Conservation (phyloP, 2,113 vertebrate species). For the Sander lucioperca region DNA sequence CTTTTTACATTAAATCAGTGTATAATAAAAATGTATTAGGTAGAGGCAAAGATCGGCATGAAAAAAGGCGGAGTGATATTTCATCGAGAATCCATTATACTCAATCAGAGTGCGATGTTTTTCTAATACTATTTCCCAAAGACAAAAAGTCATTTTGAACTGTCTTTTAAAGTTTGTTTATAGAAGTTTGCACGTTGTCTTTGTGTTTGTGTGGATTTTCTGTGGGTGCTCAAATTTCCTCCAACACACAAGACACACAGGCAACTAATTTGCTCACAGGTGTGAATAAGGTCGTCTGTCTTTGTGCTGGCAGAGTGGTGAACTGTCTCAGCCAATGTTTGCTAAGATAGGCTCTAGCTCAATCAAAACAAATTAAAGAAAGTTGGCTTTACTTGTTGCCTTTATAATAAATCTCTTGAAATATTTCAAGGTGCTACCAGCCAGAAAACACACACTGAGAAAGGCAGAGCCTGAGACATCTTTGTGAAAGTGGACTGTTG, state of each 20-base stretch:
- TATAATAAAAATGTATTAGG: neutral
- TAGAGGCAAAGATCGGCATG: neutral
- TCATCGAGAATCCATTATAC: neutral
- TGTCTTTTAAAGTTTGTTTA: neutral
- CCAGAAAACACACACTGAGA: neutral
- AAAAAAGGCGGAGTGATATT: neutral
- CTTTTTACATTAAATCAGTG: neutral
- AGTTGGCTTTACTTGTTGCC: constrained; percentile 43
- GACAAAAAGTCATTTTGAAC: neutral
- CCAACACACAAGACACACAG: neutral
- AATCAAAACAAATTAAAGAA: constrained; percentile 32
- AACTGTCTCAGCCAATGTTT: constrained; percentile 6
- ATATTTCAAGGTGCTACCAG: constrained; percentile 5
- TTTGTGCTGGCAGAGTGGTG: constrained; percentile 27
- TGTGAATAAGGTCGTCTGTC: constrained; percentile 29
- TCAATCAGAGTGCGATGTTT: neutral
- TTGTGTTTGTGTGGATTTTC: neutral
- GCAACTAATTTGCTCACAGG: constrained; percentile 19
- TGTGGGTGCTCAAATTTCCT: neutral
- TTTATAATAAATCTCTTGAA: constrained; percentile 33
- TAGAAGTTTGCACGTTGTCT: neutral
- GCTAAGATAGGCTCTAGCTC: constrained; percentile 18
- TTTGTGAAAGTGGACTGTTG: neutral
- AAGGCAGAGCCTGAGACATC: neutral
- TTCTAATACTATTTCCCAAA: neutral